These are phyloP conservation scores for Synanthedon andrenaeformis DNA, from an alignment of 2,888 invertebrate genomes.

Conservation along the genomic window DNA sequence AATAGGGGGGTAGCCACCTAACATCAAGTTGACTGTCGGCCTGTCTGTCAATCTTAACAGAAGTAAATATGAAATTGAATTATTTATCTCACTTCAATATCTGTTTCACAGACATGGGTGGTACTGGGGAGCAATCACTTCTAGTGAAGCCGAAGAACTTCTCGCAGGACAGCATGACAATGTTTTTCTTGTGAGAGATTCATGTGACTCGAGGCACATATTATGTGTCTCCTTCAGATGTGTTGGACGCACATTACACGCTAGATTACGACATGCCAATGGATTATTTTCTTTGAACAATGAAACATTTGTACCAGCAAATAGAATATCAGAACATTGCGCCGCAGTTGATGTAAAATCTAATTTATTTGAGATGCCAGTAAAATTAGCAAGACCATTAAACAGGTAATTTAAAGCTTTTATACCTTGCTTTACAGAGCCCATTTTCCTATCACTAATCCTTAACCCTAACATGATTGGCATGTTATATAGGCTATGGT, in stretches of 20 bases:
- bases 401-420: constrained; percentile 38
- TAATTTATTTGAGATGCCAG: constrained; percentile 61
- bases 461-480: too few species aligned
- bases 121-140: constrained; percentile 84
- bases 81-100: too few species aligned
- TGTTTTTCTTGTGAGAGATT: constrained; percentile 80
- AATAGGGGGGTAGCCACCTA: too few species aligned
- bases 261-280: constrained; percentile 78
- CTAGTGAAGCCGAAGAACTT: constrained; percentile 78
- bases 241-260: constrained; percentile 77
- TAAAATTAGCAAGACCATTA: constrained; percentile 58
- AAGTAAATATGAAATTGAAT: too few species aligned
- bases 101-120: constrained; percentile 66
- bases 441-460: too few species aligned
- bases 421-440: not conserved
- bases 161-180: constrained; percentile 78
- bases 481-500: too few species aligned
- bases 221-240: constrained; percentile 79
- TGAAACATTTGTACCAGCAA: constrained; percentile 66
- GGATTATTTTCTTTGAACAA: constrained; percentile 74
- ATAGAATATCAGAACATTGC: constrained; percentile 62
- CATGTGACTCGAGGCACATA: constrained; percentile 76
- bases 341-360: constrained; percentile 60
- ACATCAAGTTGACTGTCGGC: too few species aligned
- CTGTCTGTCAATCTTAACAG: too few species aligned